A percentile compares a stretch with the other conserved stretches of the same genome.
phyloP scores from a whole-genome alignment of 2,113 vertebrate genomes.

The Catharus bicknelli region DNA sequence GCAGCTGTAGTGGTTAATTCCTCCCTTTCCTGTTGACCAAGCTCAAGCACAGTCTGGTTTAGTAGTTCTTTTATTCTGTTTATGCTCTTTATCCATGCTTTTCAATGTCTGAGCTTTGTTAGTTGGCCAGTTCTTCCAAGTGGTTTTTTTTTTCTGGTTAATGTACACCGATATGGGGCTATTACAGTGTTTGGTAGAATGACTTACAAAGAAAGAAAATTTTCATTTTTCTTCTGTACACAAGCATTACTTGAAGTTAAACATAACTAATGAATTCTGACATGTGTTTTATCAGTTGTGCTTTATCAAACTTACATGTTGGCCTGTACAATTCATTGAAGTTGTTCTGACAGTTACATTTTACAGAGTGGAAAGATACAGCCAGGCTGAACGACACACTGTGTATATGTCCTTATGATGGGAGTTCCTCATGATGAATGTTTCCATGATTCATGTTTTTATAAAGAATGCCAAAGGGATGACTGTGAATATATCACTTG shows the following conservation, averaged over 20 bases:
- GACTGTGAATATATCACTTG: conserved; percentile 45
- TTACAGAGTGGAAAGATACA: conserved; percentile 43
- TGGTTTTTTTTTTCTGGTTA: not conserved
- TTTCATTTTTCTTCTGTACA: not conserved
- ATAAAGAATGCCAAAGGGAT: conserved; percentile 57
- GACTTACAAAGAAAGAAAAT: not conserved
- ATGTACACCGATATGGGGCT: not conserved
- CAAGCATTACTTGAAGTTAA: conserved; percentile 18
- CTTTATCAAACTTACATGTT: conserved; percentile 7
- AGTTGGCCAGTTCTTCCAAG: not conserved
- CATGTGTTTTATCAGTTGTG: not conserved
- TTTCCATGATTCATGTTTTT: conserved; percentile 43
- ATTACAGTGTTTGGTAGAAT: not conserved
- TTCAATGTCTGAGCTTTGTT: not conserved
- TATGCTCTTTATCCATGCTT: not conserved
- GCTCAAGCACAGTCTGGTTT: not conserved
- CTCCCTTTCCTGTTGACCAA: not conserved
- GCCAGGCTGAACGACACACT: not conserved
- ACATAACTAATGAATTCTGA: conserved; percentile 20
- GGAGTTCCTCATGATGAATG: conserved; percentile 37
- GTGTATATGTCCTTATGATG: not conserved
- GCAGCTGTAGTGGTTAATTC: not conserved
- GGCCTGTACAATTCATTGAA: not conserved
- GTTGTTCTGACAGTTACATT: conserved; percentile 25
- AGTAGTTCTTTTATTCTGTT: not conserved